Evolutionary conservation across 2,888 invertebrate genomes (phyloP), one percentile per base, ranked within the genome.

Genomic region (Folsomia manolachei): DNA sequence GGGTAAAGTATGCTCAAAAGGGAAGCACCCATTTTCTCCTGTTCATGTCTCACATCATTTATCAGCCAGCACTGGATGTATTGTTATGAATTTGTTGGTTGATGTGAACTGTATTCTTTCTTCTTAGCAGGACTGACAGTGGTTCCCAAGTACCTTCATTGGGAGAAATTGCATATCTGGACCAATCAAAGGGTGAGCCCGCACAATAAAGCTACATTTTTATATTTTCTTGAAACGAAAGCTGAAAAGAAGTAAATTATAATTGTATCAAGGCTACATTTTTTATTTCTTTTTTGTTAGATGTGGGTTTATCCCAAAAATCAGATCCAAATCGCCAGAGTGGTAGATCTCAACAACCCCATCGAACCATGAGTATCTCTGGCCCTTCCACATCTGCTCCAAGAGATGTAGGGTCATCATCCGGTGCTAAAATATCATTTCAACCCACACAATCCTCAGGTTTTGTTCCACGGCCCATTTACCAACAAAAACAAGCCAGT

Each of bases 311-410:
- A 60, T 60, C 60, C 4, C 19, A 21, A 60, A 78, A 76, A 75
- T 69, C 77, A 1, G 80, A 80, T 63, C 60, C 73, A 25, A 71
- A 69, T 69, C 69, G 78, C 24, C 71, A 76, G 14, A 72, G 72
- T 52, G 77, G 79, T 14, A 69, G 80, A 0, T 78, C 86, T 61
- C 72, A 69, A 27, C 73, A 70, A 56, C 60, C 66, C 25, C 26
- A 74, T 64, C 76, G 78, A 7, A 75, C 79, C 1, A 78, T 74
- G 56, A 75, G 69, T 56, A 78, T 76, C 26, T 39, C 39, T 9
- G 14, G 77, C 77, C 61, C 71, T 71, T 63, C 52, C 61, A 4
- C 39, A 39, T 9, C 7, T 14, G n/a, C n/a, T n/a, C n/a, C n/a
- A n/a, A n/a, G n/a, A n/a, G n/a, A n/a, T n/a, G n/a, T n/a, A n/a